Conservation (phyloP, 2,888 invertebrate genomes). For the Aproaerema taeniolella region DNA sequence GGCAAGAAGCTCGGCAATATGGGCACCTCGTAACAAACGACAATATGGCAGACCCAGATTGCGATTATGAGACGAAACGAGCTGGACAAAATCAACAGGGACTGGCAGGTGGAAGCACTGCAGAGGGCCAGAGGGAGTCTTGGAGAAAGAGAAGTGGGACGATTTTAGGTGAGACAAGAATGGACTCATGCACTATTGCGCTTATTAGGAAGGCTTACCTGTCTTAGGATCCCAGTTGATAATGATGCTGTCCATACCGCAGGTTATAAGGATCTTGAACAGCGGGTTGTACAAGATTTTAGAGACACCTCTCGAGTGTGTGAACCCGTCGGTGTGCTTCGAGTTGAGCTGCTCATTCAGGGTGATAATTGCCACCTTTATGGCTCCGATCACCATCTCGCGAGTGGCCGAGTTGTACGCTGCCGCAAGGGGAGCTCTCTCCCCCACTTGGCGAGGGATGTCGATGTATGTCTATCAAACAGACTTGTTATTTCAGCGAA, state of each 20-base stretch:
- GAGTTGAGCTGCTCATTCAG: slow-evolving; percentile 82
- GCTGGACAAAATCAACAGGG: no score
- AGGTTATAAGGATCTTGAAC: slow-evolving; percentile 85
- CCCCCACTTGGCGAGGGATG: slow-evolving; percentile 79
- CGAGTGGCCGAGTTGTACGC: slow-evolving; percentile 82
- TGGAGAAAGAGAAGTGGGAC: no score
- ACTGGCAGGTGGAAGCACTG: no score
- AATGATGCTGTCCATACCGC: slow-evolving; percentile 87
- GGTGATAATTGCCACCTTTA: slow-evolving; percentile 79
- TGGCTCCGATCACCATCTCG: slow-evolving; percentile 81
- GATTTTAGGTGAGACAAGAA: no score
- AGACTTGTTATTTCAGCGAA: no score
- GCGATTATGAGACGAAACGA: no score
- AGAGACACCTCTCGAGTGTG: slow-evolving; percentile 83
- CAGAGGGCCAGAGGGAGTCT: no score
- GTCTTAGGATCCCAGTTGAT: slow-evolving; percentile 89
- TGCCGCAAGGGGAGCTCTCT: slow-evolving; percentile 76
- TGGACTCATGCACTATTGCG: no score
- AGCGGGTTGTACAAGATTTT: slow-evolving; percentile 85
- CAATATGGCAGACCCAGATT: no score
- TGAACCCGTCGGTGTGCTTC: slow-evolving; percentile 84
- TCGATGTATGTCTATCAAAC: slow-evolving; percentile 83
- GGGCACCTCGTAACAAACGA: no score
- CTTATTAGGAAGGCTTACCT: no score
- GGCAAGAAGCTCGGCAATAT: no score